phyloP scores from a whole-genome alignment of 2,113 vertebrate species.

The Chamaetylas fuelleborni region DNA sequence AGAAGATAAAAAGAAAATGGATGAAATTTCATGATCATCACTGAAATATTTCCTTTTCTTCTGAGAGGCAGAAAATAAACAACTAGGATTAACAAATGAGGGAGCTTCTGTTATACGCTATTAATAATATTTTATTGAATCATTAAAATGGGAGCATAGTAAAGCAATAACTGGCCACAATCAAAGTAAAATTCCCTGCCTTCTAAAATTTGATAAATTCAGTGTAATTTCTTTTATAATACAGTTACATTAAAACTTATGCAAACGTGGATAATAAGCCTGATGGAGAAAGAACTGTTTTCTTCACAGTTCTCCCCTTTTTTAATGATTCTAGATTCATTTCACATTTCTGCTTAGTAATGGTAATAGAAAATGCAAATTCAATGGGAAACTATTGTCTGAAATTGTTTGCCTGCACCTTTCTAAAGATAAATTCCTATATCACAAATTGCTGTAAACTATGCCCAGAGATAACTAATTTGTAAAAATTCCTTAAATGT shows the following conservation, averaged over 20 bases:
- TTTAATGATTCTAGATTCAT: not conserved
- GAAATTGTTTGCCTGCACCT: not conserved
- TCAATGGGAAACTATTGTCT: not conserved
- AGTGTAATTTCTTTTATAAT: not conserved
- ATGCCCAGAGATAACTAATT: constrained; percentile 18
- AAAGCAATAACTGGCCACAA: not conserved
- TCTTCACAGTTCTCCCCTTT: rapidly evolving
- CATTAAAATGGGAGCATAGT: not conserved
- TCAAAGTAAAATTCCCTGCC: not conserved
- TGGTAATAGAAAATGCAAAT: not conserved
- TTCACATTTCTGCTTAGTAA: not conserved
- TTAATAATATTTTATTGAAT: not conserved
- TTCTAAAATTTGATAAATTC: not conserved
- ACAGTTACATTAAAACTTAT: not conserved
- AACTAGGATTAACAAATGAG: not conserved
- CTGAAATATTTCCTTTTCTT: not conserved
- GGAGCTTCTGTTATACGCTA: not conserved
- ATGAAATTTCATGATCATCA: not conserved
- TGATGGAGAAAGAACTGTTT: not conserved
- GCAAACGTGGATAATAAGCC: not conserved
- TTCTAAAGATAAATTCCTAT: constrained; percentile 43
- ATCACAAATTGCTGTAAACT: constrained; percentile 12
- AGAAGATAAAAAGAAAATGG: not conserved
- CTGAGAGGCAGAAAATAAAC: not conserved
- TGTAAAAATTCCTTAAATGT: constrained; percentile 42